Conservation (phyloP, 2,113 vertebrate genomes). For the Pseudolaguvia tuberculata region DNA sequence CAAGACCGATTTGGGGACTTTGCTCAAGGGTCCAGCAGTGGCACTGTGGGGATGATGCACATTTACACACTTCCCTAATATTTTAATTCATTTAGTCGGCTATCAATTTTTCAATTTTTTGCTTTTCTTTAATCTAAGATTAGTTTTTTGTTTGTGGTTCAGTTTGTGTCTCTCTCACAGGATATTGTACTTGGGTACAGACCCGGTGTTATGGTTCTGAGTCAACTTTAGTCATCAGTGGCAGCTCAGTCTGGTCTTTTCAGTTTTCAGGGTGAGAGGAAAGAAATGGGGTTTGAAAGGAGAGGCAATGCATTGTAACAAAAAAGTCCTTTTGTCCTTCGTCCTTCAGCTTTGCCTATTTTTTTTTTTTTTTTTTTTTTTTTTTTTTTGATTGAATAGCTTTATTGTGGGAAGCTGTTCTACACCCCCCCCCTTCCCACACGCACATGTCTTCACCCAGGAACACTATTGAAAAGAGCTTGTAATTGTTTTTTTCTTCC, state of each 20-base stretch:
- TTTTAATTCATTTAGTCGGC: background rate
- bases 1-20: no score
- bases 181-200: background rate
- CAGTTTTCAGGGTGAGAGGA: slow-evolving; percentile 31
- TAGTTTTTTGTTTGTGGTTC: background rate
- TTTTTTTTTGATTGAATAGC: slow-evolving; percentile 52
- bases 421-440: slow-evolving; percentile 23
- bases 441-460: slow-evolving; percentile 32
- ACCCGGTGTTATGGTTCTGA: background rate
- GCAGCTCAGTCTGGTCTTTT: slow-evolving; percentile 13
- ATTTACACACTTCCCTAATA: no score
- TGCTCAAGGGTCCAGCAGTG: no score
- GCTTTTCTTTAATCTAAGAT: background rate
- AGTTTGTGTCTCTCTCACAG: background rate
- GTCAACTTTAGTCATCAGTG: slow-evolving; percentile 32
- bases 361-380: slow-evolving; percentile 48
- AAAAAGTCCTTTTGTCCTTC: slow-evolving; percentile 52
- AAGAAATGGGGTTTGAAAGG: slow-evolving; percentile 44
- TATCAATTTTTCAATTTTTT: background rate
- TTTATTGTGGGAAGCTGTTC: slow-evolving; percentile 49
- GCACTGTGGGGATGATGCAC: no score
- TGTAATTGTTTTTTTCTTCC: background rate
- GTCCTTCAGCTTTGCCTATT: slow-evolving; percentile 30
- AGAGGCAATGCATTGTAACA: slow-evolving; percentile 47
- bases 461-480: slow-evolving; percentile 25